Evolutionary conservation across 2,888 invertebrate species (phyloP).

Genomic region (Autographa gamma): DNA sequence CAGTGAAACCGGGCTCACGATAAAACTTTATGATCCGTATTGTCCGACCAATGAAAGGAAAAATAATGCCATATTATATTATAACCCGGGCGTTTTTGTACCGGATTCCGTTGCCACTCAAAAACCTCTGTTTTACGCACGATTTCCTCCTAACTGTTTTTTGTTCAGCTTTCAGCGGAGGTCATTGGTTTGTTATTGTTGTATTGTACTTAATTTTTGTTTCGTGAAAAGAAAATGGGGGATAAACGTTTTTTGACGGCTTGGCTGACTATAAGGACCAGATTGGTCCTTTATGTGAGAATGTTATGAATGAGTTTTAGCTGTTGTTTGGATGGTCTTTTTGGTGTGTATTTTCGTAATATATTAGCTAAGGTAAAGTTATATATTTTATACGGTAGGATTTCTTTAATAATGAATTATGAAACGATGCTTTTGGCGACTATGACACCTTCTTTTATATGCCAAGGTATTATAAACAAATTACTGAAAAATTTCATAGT

Average conservation of each 20-base stretch:
- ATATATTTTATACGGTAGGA: too few species aligned
- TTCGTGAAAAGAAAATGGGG: slow-evolving; percentile 26
- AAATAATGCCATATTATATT: slow-evolving; percentile 73
- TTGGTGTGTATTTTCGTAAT: background rate
- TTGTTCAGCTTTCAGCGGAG: slow-evolving; percentile 25
- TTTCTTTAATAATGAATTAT: too few species aligned
- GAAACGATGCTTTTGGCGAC: too few species aligned
- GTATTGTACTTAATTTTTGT: slow-evolving; percentile 42
- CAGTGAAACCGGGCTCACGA: slow-evolving; percentile 58
- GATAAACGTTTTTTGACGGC: slow-evolving; percentile 14
- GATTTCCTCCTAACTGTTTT: slow-evolving; percentile 38
- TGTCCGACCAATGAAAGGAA: slow-evolving; percentile 76
- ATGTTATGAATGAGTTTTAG: slow-evolving; percentile 6
- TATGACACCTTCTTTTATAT: too few species aligned
- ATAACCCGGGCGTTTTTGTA: slow-evolving; percentile 53
- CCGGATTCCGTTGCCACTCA: slow-evolving; percentile 50
- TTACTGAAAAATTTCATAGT: too few species aligned
- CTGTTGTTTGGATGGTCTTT: background rate
- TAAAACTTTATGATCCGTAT: slow-evolving; percentile 80
- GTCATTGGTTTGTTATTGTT: slow-evolving; percentile 37
- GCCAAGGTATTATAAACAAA: too few species aligned
- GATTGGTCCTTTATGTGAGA: slow-evolving; percentile 9
- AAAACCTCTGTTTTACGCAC: slow-evolving; percentile 54
- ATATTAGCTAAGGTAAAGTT: background rate
- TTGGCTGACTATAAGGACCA: background rate